phyloP scores from a whole-genome alignment of 2,113 vertebrate genomes.

The Platichthys stellatus region DNA sequence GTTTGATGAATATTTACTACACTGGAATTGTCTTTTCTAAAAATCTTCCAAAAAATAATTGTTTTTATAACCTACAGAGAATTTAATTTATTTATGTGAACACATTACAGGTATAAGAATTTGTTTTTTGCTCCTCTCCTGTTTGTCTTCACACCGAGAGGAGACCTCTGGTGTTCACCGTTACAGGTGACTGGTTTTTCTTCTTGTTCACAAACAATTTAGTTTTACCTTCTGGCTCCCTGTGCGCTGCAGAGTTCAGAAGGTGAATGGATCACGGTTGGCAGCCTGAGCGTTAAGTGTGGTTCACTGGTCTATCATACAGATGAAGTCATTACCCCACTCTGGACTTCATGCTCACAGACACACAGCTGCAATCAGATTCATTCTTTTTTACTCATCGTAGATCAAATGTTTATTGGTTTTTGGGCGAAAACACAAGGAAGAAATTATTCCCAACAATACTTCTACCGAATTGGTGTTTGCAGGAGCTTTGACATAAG shows the following conservation, averaged over 20 bases:
- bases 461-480: too few relatives aligned
- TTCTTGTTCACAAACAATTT: slow-evolving; percentile 27
- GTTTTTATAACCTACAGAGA: neutral
- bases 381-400: too few relatives aligned
- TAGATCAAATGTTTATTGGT: too few relatives aligned
- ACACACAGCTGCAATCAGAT: too few relatives aligned
- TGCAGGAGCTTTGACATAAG: neutral
- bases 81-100: slow-evolving; percentile 34
- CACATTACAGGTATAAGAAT: neutral
- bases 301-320: slow-evolving; percentile 9
- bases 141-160: neutral
- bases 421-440: too few relatives aligned
- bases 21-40: too few relatives aligned
- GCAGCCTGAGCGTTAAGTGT: neutral
- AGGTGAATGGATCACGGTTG: slow-evolving; percentile 40
- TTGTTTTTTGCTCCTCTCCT: too few relatives aligned
- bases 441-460: too few relatives aligned
- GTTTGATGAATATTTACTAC: too few relatives aligned
- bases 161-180: slow-evolving; percentile 28
- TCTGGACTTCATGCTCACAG: neutral
- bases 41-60: too few relatives aligned
- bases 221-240: slow-evolving; percentile 35
- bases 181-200: slow-evolving; percentile 47
- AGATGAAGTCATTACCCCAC: slow-evolving; percentile 15
- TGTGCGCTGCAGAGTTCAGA: slow-evolving; percentile 31